Evolutionary conservation across 1,140 invertebrate genomes (phyloP), one percentile per base, ranked within the genome.

Genomic region (Zaprionus vittiger): DNA sequence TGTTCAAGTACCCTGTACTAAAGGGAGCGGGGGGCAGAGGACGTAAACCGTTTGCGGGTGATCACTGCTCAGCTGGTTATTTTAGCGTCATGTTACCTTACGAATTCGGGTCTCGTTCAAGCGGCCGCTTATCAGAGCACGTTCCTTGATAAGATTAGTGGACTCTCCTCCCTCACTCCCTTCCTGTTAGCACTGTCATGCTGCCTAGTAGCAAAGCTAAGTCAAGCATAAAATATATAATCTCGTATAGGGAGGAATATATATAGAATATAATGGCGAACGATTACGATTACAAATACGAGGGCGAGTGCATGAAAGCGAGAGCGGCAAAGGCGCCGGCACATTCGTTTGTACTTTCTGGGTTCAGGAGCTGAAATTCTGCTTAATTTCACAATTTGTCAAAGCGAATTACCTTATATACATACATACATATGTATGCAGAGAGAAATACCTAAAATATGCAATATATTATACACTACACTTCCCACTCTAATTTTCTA

Each of bases 91-190:
- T 62, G 41, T 69, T 69, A 55, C 72, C 22, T 49, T 54, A 49
- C 62, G 17, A 37, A 49, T 17, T 22, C 31, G 31, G 31, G 14
- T 38, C 6, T 7, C 41, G 41, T 49, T 37, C 17, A 24, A 20
- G n/a, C 34, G 11, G 55, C 52, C 55, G 75, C 77, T 89, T 89
- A 89, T 89, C 85, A 60, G 67, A 60, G 74, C 85, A 89, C 85
- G 85, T 89, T 89, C 85, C 85, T 67, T 49, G 77, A 78, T 65
- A 71, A 28, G 20, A 74, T 79, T 63, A 81, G 85, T 90, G 74
- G 84, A 85, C 41, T n/a, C 41, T 47, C n/a, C 41, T 47, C n/a
- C 5, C 15, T 6, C 38, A 7, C 41, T 44, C 41, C n/a, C 41
- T 49, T 22, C 5, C 28, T 31, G 14, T 26, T 34, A 34, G 38